These are phyloP conservation scores for Pelodiscus sinensis DNA, from an alignment of 2,113 vertebrate genomes.

Conservation along the genomic window DNA sequence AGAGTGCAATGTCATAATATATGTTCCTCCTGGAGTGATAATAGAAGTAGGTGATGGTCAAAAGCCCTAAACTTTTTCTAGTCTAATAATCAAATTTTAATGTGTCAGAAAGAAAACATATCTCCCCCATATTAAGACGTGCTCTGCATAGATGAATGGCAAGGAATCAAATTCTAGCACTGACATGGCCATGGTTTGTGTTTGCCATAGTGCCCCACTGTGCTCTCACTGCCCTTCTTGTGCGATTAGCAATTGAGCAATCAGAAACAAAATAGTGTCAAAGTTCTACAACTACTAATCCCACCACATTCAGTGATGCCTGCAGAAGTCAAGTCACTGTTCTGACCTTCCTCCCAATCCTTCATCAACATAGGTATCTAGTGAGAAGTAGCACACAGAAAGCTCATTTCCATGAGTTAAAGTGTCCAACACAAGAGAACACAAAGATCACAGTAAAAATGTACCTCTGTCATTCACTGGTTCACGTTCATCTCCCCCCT, in stretches of 20 bases:
- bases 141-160: neutral
- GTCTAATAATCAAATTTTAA: neutral
- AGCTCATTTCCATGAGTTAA: neutral
- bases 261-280: neutral
- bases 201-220: neutral
- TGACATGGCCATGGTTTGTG: neutral
- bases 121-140: conserved; percentile 4
- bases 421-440: conserved; percentile 10
- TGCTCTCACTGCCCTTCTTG: neutral
- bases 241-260: neutral
- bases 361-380: neutral
- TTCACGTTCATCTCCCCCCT: neutral
- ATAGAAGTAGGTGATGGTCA: neutral
- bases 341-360: neutral
- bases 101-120: conserved; percentile 6
- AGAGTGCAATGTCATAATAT: neutral
- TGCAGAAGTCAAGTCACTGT: neutral
- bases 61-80: neutral
- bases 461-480: neutral
- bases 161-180: neutral
- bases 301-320: neutral
- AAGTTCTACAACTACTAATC: neutral
- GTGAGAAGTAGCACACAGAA: conserved; percentile 22
- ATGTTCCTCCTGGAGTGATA: neutral
- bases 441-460: conserved; percentile 3